Conservation (phyloP, 2,797 vertebrate genomes). For the Silurus aristotelis region DNA sequence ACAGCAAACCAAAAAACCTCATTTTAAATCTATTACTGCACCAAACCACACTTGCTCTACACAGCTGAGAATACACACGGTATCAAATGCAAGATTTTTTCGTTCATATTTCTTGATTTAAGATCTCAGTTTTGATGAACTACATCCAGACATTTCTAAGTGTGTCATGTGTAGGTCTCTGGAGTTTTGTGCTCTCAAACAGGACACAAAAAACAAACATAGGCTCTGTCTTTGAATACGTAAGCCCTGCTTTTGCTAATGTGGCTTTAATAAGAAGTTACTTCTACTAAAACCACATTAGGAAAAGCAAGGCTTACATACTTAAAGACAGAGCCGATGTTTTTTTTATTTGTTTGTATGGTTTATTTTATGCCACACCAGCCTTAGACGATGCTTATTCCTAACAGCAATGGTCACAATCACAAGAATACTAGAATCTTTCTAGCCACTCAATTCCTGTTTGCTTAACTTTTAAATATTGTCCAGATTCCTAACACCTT, state of each 20-base stretch:
- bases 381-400: neutral
- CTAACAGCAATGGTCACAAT: neutral
- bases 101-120: no score
- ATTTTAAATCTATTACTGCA: conserved; percentile 3
- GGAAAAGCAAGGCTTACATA: neutral
- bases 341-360: neutral
- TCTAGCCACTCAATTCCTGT: neutral
- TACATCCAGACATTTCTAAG: conserved; percentile 24
- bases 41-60: conserved; percentile 57
- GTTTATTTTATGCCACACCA: neutral
- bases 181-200: conserved; percentile 20
- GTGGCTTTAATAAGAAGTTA: neutral
- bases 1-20: conserved; percentile 19
- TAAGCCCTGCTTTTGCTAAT: no score
- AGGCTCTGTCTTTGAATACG: no score
- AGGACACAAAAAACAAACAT: neutral
- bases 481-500: neutral
- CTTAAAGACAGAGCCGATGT: neutral
- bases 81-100: neutral
- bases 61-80: neutral
- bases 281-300: conserved; percentile 19
- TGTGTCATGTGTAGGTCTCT: conserved; percentile 31
- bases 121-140: conserved; percentile 50
- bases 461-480: neutral
- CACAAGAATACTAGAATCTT: neutral